Percentiles rank a stretch among this genome's conserved stretches.
Evolutionary conservation across 1,140 invertebrate genomes (phyloP).

Genomic region (Sipha flava): DNA sequence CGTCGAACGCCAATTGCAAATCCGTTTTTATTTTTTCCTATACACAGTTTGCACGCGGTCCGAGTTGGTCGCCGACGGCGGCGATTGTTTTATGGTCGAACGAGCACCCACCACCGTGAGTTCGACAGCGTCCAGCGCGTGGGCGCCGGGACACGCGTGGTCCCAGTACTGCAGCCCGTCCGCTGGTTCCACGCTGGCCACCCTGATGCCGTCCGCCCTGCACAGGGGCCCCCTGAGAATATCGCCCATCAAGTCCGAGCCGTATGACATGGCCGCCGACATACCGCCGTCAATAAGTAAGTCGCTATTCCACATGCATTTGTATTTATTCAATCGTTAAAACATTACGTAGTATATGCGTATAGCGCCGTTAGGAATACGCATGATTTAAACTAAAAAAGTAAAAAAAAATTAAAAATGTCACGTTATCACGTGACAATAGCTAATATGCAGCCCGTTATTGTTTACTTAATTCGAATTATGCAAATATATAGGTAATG

Average conservation of each 20-base stretch:
- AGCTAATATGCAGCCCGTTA: too few species aligned
- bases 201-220: conserved; percentile 32
- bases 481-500: too few species aligned
- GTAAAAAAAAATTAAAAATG: too few species aligned
- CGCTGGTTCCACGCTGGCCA: conserved; percentile 19
- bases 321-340: too few species aligned
- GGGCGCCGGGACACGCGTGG: conserved; percentile 30
- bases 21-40: neutral
- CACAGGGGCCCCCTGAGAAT: conserved; percentile 25
- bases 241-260: conserved; percentile 27
- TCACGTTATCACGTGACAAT: too few species aligned
- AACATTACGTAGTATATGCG: too few species aligned
- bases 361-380: too few species aligned
- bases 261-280: conserved; percentile 26
- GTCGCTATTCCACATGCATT: neutral
- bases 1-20: too few species aligned
- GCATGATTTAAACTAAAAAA: too few species aligned
- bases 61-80: neutral
- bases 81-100: conserved; percentile 19
- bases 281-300: conserved; percentile 30
- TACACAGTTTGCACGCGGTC: conserved; percentile 1
- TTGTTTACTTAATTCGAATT: too few species aligned
- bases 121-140: conserved; percentile 24
- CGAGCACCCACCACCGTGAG: conserved; percentile 25
- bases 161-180: conserved; percentile 24